phyloP scores from a whole-genome alignment of 2,888 invertebrate species.

The Aradus depressus region DNA sequence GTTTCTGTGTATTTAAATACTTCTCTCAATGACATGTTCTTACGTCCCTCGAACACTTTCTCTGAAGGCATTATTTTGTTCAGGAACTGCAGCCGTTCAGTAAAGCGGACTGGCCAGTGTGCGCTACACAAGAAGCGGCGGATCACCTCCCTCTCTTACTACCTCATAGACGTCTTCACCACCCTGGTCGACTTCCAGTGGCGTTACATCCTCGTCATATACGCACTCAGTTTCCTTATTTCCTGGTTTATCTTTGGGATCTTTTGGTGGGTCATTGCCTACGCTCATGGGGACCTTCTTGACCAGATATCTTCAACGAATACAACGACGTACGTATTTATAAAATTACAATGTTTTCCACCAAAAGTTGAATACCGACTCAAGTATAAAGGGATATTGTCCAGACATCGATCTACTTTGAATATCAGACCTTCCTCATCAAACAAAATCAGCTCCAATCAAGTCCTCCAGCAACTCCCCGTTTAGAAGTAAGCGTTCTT shows the following conservation, averaged over 20 bases:
- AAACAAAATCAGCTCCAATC: no score
- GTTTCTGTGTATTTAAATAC: no score
- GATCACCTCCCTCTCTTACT: conserved; percentile 9
- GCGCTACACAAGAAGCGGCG: conserved; percentile 19
- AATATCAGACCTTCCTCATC: no score
- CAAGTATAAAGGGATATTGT: no score
- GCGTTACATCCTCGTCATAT: conserved; percentile 54
- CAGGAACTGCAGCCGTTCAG: conserved; percentile 13
- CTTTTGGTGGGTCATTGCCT: conserved; percentile 66
- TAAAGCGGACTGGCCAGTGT: conserved; percentile 14
- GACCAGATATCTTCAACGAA: no score
- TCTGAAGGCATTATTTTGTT: neutral
- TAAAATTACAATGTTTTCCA: no score
- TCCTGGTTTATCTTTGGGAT: conserved; percentile 71
- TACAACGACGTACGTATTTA: no score
- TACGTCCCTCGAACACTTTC: neutral
- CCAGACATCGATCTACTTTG: no score
- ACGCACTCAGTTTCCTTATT: conserved; percentile 50
- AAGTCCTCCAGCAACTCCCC: no score
- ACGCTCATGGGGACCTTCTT: conserved; percentile 60
- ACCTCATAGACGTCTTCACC: conserved; percentile 43
- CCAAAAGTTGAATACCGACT: no score
- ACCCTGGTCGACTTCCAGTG: conserved; percentile 61
- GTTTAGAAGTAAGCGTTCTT: no score
- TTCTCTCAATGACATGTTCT: neutral